A percentile compares a stretch with the other conserved stretches of the same genome.
Conservation (phyloP, 2,113 vertebrate genomes). For the Columba livia region DNA sequence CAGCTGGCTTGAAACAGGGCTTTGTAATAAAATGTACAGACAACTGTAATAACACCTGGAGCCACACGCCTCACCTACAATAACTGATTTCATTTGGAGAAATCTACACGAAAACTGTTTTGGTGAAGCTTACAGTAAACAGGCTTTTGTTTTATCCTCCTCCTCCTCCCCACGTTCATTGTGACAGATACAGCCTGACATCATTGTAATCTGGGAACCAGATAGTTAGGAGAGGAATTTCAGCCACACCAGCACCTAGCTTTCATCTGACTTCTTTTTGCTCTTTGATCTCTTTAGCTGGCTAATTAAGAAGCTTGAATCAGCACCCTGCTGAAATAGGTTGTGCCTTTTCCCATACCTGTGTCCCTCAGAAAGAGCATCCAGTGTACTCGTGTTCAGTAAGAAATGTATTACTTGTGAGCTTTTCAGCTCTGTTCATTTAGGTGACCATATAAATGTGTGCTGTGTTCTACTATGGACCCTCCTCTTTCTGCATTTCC, state of each 20-base stretch:
- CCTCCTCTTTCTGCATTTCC: background rate
- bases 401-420: background rate
- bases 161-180: background rate
- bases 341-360: background rate
- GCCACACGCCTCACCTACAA: background rate
- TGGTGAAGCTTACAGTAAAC: background rate
- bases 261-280: slow-evolving; percentile 39
- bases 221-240: slow-evolving; percentile 16
- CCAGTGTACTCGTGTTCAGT: background rate
- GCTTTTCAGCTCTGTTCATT: background rate
- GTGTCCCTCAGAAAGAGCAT: slow-evolving; percentile 1
- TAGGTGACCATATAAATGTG: background rate
- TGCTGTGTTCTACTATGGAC: background rate
- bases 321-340: background rate
- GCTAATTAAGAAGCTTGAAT: slow-evolving; percentile 34
- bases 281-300: slow-evolving; percentile 41
- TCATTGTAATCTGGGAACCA: slow-evolving; percentile 32
- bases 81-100: background rate
- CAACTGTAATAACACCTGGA: background rate
- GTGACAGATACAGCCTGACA: slow-evolving; percentile 37
- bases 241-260: slow-evolving; percentile 19
- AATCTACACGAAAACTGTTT: background rate
- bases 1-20: background rate
- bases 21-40: background rate
- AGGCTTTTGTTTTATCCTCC: slow-evolving; percentile 29